A percentile compares a stretch with the other conserved stretches of the same genome.
phyloP scores from a whole-genome alignment of 2,797 vertebrate species.

The Caiman crocodilus region DNA sequence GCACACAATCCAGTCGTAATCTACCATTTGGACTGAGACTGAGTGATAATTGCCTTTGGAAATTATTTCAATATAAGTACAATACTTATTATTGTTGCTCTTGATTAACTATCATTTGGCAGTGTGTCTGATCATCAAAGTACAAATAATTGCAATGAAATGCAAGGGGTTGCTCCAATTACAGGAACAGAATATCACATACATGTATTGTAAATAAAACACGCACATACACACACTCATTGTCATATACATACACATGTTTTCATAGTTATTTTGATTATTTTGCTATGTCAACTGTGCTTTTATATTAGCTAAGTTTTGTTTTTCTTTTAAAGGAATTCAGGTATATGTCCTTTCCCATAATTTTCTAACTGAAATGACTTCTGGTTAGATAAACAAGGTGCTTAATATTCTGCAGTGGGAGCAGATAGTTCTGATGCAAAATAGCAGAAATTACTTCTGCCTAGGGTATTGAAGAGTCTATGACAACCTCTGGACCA shows the following conservation, averaged over 20 bases:
- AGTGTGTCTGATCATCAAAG: not conserved
- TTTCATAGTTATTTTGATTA: not conserved
- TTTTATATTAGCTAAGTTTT: not conserved
- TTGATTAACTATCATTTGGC: not conserved
- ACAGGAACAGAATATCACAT: too few species aligned
- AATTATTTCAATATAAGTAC: not conserved
- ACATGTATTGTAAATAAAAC: too few species aligned
- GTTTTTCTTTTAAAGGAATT: not conserved
- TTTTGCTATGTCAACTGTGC: not conserved
- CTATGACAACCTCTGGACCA: not conserved
- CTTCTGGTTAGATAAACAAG: not conserved
- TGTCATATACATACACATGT: too few species aligned
- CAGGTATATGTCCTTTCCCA: not conserved
- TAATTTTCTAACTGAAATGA: not conserved
- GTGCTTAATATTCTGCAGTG: not conserved
- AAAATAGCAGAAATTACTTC: not conserved
- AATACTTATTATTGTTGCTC: not conserved
- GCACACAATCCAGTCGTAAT: not conserved
- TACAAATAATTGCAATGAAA: not conserved
- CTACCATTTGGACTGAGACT: not conserved
- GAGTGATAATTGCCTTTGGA: not conserved
- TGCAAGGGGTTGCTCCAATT: too few species aligned
- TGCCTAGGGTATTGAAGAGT: constrained; percentile 3
- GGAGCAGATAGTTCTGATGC: not conserved
- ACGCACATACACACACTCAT: not conserved